A percentile compares a stretch with the other conserved stretches of the same genome.
Conservation (phyloP, 2,113 vertebrate species). For the Lophotis ruficrista region DNA sequence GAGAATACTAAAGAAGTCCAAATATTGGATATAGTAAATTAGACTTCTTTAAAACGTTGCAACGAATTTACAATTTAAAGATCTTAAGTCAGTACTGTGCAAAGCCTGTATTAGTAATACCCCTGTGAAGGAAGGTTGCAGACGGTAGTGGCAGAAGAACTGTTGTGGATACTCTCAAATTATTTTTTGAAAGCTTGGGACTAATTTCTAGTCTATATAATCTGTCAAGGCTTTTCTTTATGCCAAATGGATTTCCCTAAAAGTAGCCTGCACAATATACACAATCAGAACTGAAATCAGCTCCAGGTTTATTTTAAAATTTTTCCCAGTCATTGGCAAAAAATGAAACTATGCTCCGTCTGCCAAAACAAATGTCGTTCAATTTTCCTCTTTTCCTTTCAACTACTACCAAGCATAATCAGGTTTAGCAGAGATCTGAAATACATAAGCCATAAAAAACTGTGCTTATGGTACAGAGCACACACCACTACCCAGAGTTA, state of each 20-base stretch:
- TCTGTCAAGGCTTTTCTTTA: not conserved
- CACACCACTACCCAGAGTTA: not conserved
- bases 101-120: not conserved
- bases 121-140: not conserved
- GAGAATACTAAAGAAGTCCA: not conserved
- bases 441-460: not conserved
- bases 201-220: not conserved
- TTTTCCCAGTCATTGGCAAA: not conserved
- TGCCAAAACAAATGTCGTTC: not conserved
- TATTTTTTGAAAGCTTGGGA: not conserved
- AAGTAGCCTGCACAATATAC: not conserved
- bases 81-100: not conserved
- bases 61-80: not conserved
- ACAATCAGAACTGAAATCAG: not conserved
- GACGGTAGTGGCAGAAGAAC: not conserved
- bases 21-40: not conserved
- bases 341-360: not conserved
- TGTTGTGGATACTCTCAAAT: not conserved
- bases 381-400: not conserved
- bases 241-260: not conserved
- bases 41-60: not conserved
- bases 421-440: not conserved
- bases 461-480: not conserved
- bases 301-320: not conserved
- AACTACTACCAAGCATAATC: not conserved